These are phyloP conservation scores for Dioctria linearis DNA, from an alignment of 2,888 invertebrate genomes.

Conservation along the genomic window DNA sequence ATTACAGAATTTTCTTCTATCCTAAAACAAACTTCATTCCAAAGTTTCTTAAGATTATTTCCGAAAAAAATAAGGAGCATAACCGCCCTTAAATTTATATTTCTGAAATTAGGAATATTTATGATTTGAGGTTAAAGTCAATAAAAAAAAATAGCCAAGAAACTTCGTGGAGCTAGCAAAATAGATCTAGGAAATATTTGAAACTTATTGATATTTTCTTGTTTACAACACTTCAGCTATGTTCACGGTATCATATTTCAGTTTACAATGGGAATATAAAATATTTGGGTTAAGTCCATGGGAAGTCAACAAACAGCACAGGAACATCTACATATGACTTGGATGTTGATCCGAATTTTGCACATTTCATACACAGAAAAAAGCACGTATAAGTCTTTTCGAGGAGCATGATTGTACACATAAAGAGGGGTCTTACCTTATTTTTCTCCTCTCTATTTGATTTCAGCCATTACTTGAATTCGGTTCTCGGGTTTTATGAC, in stretches of 20 bases:
- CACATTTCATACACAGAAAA: constrained; percentile 3
- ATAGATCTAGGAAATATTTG: too few relatives aligned
- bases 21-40: too few relatives aligned
- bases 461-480: constrained; percentile 36
- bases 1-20: too few relatives aligned
- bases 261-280: constrained; percentile 44
- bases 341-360: constrained; percentile 36
- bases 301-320: background rate
- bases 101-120: too few relatives aligned
- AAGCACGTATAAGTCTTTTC: constrained; percentile 16
- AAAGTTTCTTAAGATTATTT: too few relatives aligned
- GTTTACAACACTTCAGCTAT: background rate
- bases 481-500: constrained; percentile 5
- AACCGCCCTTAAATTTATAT: too few relatives aligned
- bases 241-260: constrained; percentile 27
- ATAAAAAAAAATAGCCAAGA: too few relatives aligned
- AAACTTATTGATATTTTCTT: too few relatives aligned
- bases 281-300: constrained; percentile 41
- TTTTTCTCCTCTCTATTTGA: constrained; percentile 28
- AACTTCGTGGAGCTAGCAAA: too few relatives aligned
- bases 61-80: too few relatives aligned
- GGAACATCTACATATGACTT: background rate
- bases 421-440: constrained; percentile 10
- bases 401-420: constrained; percentile 6
- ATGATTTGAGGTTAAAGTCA: too few relatives aligned